Conservation (phyloP, 2,113 vertebrate species). For the Syngnathoides biaculeatus region DNA sequence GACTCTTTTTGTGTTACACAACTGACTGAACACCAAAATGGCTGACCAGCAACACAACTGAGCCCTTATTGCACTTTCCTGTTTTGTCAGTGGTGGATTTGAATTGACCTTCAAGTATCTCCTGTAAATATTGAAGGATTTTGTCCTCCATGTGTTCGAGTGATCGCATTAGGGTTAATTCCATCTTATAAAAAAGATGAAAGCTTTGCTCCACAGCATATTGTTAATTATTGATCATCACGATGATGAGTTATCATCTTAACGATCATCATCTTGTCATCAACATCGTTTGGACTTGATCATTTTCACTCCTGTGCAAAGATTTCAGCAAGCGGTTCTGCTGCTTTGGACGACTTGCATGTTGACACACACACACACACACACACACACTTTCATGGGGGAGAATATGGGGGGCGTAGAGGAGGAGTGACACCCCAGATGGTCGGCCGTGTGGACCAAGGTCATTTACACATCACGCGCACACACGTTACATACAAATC, state of each 20-base stretch:
- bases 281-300: background rate
- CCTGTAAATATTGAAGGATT: background rate
- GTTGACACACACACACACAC: background rate
- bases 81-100: background rate
- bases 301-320: background rate
- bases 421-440: slow-evolving; percentile 1
- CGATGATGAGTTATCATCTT: background rate
- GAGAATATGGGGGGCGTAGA: background rate
- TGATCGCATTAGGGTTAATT: background rate
- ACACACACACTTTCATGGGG: background rate
- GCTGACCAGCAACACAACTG: no score
- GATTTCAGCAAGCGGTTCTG: background rate
- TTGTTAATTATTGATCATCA: slow-evolving; percentile 1
- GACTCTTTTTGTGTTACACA: no score
- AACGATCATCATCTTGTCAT: background rate
- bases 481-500: background rate
- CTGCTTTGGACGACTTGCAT: background rate
- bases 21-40: no score
- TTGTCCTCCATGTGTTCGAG: background rate
- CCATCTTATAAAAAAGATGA: background rate
- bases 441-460: background rate
- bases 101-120: background rate
- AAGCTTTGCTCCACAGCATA: background rate
- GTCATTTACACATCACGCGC: background rate
- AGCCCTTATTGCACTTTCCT: background rate